Evolutionary conservation across 1,140 invertebrate genomes (phyloP), one percentile per base, ranked within the genome.

Genomic region (Drosophila sucinea): DNA sequence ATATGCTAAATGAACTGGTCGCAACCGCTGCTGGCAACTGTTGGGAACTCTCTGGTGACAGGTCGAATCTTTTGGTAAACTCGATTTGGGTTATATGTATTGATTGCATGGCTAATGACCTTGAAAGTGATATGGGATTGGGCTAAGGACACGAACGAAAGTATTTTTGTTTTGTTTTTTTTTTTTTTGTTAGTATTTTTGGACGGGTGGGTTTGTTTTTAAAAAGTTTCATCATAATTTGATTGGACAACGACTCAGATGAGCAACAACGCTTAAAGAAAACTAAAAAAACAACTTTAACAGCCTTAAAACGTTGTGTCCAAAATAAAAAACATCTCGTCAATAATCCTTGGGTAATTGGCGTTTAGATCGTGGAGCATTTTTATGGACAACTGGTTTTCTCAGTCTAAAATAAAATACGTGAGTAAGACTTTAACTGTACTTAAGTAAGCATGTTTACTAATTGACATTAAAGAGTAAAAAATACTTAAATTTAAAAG

Each of bases 71-170:
- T 32, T 17, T 47, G 41, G 38, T 27, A 51, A 62, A 62, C 38
- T 44, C 41, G 60, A 60, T 60, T 60, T 60, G 23, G 33, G 17
- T 61, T 47, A 25, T 27, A 65, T 64, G 65, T 78, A 78, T 78
- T 77, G 75, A 78, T 78, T 70, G 67, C 67, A 72, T 72, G 75
- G 69, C 69, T 78, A 78, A 78, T 78, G 76, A 78, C 75, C 75
- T 77, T 78, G 74, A 77, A 78, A 77, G 67, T 56, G 57, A 78
- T 77, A 71, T 78, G 58, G 62, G 56, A 76, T 76, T 35, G 55
- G 56, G 40, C 29, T 27, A 51, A 3, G 23, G 25, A 51, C 23
- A 51, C 0, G 7, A 51, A 51, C n/a, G 7, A 51, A 8, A 35
- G 33, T 17, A n/a, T 2, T 40, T 41, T 67, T 29, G 32, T 58